Base-by-base conservation (phyloP, 2,888 invertebrate genomes). In the Pseudococcus jackbeardsleyi region DNA sequence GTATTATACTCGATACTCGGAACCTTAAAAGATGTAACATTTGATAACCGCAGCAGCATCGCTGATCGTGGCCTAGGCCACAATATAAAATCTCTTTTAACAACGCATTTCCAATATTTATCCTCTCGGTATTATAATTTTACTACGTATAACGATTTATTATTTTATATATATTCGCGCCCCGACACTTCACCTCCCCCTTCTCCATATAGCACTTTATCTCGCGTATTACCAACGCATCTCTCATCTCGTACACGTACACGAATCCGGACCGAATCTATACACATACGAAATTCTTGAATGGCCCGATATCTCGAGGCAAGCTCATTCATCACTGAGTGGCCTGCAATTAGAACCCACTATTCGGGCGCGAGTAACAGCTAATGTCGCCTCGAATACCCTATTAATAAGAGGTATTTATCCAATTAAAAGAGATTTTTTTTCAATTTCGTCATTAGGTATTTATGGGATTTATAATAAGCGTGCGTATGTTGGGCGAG, bases 281-380 rank as follows among this genome's bases (percentile, higher is more conserved):
- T 19, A 17, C 15, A 17, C 15, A 42, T 9, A 26, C 72, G 33
- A 72, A 72, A 33, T 33, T 72, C 72, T 72, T 72, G 3, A 33
- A 72, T 72, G 72, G 33, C 8, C 72, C 72, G 72, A 33, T 72
- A 72, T 7, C 72, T 72, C 33, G n/a, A 33, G 72, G 72, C 72
- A 4, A 17, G 72, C 72, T 33, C 72, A 72, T 72, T 72, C 72
- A 72, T 72, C 72, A 72, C 72, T 4, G 72, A 72, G 72, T 72
- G 33, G 72, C 33, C 72, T 33, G 72, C 72, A 72, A 72, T 72
- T 72, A 72, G 72, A 72, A 72, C 72, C 72, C 72, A 72, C 72
- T 72, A 72, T 72, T 33, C 19, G 12, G 72, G 72, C 72, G 72
- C 72, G 72, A 72, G 72, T 64, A 64, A 64, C 72, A 72, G 33